phyloP scores from a whole-genome alignment of 2,113 vertebrate genomes.

The Sylvia atricapilla region DNA sequence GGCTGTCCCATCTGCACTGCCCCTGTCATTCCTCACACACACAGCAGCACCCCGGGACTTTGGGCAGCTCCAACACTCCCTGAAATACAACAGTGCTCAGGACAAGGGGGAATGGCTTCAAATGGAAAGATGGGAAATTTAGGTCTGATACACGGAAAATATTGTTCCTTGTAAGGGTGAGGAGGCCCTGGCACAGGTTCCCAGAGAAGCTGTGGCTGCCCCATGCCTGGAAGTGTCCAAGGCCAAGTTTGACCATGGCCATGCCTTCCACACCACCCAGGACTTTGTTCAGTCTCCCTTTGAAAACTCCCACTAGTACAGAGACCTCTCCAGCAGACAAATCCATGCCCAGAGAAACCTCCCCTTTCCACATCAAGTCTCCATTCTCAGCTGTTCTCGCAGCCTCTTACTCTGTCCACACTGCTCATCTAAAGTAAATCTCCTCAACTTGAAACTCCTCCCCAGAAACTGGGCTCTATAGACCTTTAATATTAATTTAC shows the following conservation, averaged over 20 bases:
- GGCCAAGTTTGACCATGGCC: neutral
- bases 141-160: neutral
- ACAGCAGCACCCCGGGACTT: accelerated
- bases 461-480: neutral
- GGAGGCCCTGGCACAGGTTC: neutral
- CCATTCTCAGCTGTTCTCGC: neutral
- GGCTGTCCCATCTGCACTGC: accelerated
- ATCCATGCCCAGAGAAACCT: neutral
- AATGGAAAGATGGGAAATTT: neutral
- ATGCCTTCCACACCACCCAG: neutral
- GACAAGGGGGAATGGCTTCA: neutral
- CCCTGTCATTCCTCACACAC: neutral
- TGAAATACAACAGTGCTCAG: neutral
- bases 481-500: neutral
- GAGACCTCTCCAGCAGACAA: neutral
- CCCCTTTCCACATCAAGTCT: neutral
- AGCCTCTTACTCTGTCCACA: neutral
- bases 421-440: neutral
- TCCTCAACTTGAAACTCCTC: neutral
- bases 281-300: neutral
- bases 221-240: neutral
- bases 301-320: neutral
- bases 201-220: neutral
- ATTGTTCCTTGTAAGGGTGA: neutral
- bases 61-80: neutral